Evolutionary conservation across 2,113 vertebrate species (phyloP).

Genomic region (Gallinago paraguaiae): DNA sequence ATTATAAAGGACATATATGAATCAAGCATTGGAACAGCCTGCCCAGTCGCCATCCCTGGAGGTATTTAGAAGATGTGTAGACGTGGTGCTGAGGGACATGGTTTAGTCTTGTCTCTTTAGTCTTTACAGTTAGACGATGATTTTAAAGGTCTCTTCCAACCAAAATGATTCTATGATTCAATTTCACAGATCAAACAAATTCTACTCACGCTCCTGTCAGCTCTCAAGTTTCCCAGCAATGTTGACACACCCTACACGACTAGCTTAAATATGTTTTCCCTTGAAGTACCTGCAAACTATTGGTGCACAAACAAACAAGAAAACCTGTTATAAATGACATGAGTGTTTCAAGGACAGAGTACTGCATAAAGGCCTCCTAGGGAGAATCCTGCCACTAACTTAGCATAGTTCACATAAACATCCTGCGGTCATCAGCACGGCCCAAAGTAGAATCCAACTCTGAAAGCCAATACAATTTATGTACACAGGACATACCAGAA

Average conservation of each 20-base stretch:
- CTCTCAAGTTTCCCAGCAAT: neutral
- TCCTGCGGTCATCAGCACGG: neutral
- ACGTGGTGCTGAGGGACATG: neutral
- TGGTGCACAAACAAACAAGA: neutral
- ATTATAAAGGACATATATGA: neutral
- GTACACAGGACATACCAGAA: conserved; percentile 48
- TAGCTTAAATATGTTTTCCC: neutral
- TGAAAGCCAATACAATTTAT: conserved; percentile 26
- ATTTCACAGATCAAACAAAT: neutral
- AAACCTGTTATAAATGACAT: neutral
- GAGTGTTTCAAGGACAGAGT: neutral
- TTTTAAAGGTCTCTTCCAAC: neutral
- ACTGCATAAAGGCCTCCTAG: neutral
- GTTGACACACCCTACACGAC: neutral
- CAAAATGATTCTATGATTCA: neutral
- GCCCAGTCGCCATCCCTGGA: neutral
- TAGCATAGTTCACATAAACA: conserved; percentile 29
- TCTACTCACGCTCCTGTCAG: neutral
- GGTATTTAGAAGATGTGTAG: neutral
- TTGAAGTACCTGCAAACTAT: neutral
- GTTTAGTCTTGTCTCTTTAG: neutral
- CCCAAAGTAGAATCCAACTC: neutral
- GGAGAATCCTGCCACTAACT: neutral
- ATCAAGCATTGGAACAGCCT: neutral
- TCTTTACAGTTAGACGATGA: neutral